These are phyloP conservation scores for Amaurobius ferox DNA, from an alignment of 2,888 invertebrate species.

Conservation along the genomic window DNA sequence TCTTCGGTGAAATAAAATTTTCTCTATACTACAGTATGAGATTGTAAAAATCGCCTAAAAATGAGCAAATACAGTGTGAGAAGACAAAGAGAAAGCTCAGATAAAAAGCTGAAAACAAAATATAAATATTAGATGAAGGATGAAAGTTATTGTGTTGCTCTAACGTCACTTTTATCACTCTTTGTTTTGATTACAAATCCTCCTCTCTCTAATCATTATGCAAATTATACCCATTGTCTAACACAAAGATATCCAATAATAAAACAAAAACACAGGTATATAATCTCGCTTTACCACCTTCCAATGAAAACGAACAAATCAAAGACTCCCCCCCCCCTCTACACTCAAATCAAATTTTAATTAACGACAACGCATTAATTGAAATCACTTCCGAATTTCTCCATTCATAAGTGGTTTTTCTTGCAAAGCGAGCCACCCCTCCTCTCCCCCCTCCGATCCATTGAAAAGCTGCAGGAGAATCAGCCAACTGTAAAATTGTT, in stretches of 20 bases:
- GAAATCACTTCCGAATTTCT: conserved; percentile 26
- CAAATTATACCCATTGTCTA: not conserved
- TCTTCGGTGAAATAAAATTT: no score
- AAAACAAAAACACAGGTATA: not conserved
- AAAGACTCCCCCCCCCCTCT: not conserved
- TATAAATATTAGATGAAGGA: not conserved
- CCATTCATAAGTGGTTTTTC: conserved; percentile 39
- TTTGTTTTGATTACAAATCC: conserved; percentile 2
- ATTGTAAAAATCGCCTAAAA: no score
- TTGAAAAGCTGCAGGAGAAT: conserved; percentile 39
- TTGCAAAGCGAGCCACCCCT: conserved; percentile 6
- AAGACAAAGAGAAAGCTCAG: not conserved
- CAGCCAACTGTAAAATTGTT: conserved; percentile 67
- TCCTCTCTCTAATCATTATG: not conserved
- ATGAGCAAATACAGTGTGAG: no score
- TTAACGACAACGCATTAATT: conserved; percentile 3
- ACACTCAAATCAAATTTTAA: conserved; percentile 18
- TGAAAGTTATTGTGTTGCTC: not conserved
- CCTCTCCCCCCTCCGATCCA: conserved; percentile 10
- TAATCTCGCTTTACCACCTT: not conserved
- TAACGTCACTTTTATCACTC: not conserved
- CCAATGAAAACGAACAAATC: conserved; percentile 21
- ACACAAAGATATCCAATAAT: not conserved
- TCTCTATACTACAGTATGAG: no score
- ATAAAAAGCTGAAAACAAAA: not conserved